Conservation (phyloP, 2,888 invertebrate genomes). For the Limenitis camilla region DNA sequence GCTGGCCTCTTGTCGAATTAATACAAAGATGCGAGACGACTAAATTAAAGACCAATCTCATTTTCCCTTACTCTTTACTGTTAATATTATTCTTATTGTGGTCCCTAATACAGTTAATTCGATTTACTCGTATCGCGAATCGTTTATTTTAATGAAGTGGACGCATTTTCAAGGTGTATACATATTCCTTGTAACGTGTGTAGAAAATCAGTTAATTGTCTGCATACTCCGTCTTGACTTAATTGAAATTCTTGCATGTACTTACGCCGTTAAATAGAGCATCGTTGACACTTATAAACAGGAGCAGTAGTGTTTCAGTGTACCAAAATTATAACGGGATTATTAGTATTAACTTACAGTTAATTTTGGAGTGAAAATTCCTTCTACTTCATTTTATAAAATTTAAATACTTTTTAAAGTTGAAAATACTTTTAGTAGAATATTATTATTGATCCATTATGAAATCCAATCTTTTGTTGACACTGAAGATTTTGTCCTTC, state of each 20-base stretch:
- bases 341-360: too few relatives aligned
- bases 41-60: slow-evolving; percentile 68
- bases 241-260: slow-evolving; percentile 42
- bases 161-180: slow-evolving; percentile 38
- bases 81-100: slow-evolving; percentile 66
- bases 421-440: too few relatives aligned
- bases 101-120: slow-evolving; percentile 28
- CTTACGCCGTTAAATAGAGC: slow-evolving; percentile 10
- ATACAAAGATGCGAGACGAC: slow-evolving; percentile 61
- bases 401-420: too few relatives aligned
- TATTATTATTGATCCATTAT: too few relatives aligned
- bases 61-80: slow-evolving; percentile 57
- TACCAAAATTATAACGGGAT: too few relatives aligned
- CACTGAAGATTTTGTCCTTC: too few relatives aligned
- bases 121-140: slow-evolving; percentile 34
- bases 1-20: slow-evolving; percentile 66
- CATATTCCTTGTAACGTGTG: slow-evolving; percentile 13
- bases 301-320: too few relatives aligned
- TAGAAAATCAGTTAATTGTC: slow-evolving; percentile 29
- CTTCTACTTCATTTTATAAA: too few relatives aligned
- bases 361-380: too few relatives aligned
- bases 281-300: slow-evolving; percentile 9
- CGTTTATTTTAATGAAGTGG: slow-evolving; percentile 55
- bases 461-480: too few relatives aligned
- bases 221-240: slow-evolving; percentile 23